Conservation (phyloP, 2,113 vertebrate species). For the Proteles cristata region DNA sequence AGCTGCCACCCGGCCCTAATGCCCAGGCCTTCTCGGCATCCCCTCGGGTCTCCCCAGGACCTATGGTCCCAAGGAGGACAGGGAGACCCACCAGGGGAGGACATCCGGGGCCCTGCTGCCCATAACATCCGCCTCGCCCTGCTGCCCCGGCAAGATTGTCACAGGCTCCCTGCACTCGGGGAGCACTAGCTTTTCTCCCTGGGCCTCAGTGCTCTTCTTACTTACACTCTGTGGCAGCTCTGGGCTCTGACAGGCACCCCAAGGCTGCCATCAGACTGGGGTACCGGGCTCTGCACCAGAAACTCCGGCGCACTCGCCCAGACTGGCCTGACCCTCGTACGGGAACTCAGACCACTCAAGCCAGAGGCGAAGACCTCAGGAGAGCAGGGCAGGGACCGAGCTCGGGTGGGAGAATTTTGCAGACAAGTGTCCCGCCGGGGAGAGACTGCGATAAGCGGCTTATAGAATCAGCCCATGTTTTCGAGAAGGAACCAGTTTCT, state of each 20-base stretch:
- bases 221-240: constrained; percentile 83
- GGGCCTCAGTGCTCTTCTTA: constrained; percentile 78
- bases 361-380: not conserved
- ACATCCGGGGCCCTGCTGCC: not conserved
- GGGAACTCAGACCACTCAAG: constrained; percentile 55
- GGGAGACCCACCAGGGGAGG: constrained; percentile 69
- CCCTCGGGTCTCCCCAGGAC: constrained; percentile 88
- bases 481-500: constrained; percentile 35
- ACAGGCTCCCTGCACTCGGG: not conserved
- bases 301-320: constrained; percentile 86
- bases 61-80: constrained; percentile 84
- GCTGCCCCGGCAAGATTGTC: constrained; percentile 8
- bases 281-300: constrained; percentile 85
- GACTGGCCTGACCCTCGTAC: constrained; percentile 64
- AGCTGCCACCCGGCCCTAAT: constrained; percentile 80
- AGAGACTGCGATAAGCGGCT: not conserved
- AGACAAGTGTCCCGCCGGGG: not conserved
- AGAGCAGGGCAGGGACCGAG: not conserved
- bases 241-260: constrained; percentile 85
- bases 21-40: constrained; percentile 84
- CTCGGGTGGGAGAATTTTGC: not conserved
- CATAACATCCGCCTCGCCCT: not conserved
- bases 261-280: constrained; percentile 88
- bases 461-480: not conserved
- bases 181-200: constrained; percentile 44